These are phyloP conservation scores for Anguilla rostrata DNA, from an alignment of 2,113 vertebrate species.

Conservation along the genomic window DNA sequence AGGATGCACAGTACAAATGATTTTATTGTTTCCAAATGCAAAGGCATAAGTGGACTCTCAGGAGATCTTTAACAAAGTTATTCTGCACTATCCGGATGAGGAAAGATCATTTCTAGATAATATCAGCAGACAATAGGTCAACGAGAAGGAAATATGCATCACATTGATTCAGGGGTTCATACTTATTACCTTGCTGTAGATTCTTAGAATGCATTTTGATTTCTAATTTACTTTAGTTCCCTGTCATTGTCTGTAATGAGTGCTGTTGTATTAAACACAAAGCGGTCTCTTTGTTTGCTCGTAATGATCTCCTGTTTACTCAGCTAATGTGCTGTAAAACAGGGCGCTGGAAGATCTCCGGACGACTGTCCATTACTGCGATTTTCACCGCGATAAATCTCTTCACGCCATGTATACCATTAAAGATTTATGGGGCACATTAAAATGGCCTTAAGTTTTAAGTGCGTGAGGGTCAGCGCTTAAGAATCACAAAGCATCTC, in stretches of 20 bases:
- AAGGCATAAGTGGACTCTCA: neutral
- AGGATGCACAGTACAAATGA: neutral
- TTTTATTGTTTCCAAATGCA: neutral
- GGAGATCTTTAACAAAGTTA: neutral
- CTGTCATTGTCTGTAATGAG: neutral
- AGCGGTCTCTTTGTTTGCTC: neutral
- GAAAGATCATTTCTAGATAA: neutral
- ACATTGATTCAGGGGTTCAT: neutral
- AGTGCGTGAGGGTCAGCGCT: slow-evolving; percentile 10
- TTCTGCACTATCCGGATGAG: neutral
- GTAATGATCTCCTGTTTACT: slow-evolving; percentile 27
- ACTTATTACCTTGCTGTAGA: neutral
- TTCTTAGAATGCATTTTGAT: neutral
- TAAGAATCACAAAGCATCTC: neutral
- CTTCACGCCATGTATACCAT: slow-evolving; percentile 14
- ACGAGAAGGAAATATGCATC: neutral
- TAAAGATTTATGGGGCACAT: slow-evolving; percentile 22
- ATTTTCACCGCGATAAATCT: slow-evolving; percentile 18
- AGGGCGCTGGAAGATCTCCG: slow-evolving; percentile 4
- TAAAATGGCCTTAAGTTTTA: slow-evolving; percentile 11
- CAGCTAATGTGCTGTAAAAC: slow-evolving; percentile 20
- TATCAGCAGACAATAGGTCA: neutral
- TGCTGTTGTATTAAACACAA: neutral
- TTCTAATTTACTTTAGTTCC: slow-evolving; percentile 7
- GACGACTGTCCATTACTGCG: slow-evolving; percentile 19